phyloP scores from a whole-genome alignment of 2,888 invertebrate species.

The Phyllotreta cruciferae region DNA sequence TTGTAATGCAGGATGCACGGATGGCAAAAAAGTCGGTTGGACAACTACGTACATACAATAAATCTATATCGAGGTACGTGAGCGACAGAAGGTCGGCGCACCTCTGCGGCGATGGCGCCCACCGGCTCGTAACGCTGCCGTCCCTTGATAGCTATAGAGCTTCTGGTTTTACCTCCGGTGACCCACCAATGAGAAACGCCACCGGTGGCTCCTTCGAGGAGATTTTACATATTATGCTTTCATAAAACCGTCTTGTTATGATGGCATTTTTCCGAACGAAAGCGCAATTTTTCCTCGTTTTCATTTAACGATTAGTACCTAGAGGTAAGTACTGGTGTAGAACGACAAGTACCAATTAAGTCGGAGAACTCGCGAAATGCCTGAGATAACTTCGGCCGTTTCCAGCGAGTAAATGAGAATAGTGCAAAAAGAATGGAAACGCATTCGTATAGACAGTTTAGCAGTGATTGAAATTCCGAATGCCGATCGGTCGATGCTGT shows the following conservation, averaged over 20 bases:
- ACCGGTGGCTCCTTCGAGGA: constrained; percentile 10
- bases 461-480: constrained; percentile 28
- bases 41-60: constrained; percentile 44
- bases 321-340: too few species aligned
- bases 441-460: constrained; percentile 15
- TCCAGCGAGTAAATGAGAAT: constrained; percentile 10
- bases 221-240: neutral
- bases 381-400: constrained; percentile 17
- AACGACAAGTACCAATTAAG: constrained; percentile 18
- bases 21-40: constrained; percentile 32
- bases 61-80: constrained; percentile 50
- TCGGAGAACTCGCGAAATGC: constrained; percentile 19
- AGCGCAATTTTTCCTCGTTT: too few species aligned
- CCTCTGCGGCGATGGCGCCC: constrained; percentile 52
- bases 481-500: constrained; percentile 16
- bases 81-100: constrained; percentile 53
- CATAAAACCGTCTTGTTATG: neutral
- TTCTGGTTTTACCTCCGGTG: constrained; percentile 37
- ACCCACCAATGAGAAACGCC: constrained; percentile 35
- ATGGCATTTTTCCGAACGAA: too few species aligned
- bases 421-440: constrained; percentile 21
- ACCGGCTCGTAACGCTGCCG: constrained; percentile 43
- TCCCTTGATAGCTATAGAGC: constrained; percentile 38
- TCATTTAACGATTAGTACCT: too few species aligned
- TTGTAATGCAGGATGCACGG: constrained; percentile 44